A percentile compares a stretch with the other conserved stretches of the same genome.
These are phyloP conservation scores for Apoda limacodes DNA, from an alignment of 2,888 invertebrate genomes.

Conservation along the genomic window DNA sequence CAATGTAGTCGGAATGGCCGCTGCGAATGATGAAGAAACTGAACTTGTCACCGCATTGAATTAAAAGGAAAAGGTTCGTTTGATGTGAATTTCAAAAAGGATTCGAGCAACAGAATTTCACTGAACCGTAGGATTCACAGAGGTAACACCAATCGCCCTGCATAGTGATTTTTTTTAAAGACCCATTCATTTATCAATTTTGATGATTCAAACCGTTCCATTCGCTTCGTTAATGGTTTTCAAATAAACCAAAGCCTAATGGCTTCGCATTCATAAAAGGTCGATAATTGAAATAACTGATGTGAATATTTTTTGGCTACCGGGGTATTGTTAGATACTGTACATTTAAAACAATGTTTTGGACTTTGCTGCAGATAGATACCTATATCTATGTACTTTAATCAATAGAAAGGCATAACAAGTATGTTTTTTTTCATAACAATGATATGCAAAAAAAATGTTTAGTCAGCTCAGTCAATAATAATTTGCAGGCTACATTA, in stretches of 20 bases:
- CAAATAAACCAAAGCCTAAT: slow-evolving; percentile 53
- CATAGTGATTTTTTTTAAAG: slow-evolving; percentile 28
- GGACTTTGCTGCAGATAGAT: too few relatives aligned
- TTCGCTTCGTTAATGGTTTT: slow-evolving; percentile 51
- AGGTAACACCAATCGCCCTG: too few relatives aligned
- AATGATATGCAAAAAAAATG: too few relatives aligned
- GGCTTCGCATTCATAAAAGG: slow-evolving; percentile 40
- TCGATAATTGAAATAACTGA: slow-evolving; percentile 41
- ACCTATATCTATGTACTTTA: too few relatives aligned
- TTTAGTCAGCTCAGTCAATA: too few relatives aligned
- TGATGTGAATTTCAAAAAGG: not conserved
- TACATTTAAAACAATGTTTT: too few relatives aligned
- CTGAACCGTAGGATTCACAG: not conserved
- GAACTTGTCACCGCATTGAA: not conserved
- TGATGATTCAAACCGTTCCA: slow-evolving; percentile 41
- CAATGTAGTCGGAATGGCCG: too few relatives aligned
- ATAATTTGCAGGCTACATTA: too few relatives aligned
- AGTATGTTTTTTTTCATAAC: too few relatives aligned
- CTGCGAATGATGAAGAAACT: not conserved
- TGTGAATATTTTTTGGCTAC: too few relatives aligned
- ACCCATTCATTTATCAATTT: slow-evolving; percentile 38
- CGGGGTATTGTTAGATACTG: too few relatives aligned
- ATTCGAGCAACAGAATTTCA: not conserved
- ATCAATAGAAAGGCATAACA: too few relatives aligned
- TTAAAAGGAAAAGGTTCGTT: not conserved